Conservation (phyloP, 2,888 invertebrate species). For the Coelinius sp. region DNA sequence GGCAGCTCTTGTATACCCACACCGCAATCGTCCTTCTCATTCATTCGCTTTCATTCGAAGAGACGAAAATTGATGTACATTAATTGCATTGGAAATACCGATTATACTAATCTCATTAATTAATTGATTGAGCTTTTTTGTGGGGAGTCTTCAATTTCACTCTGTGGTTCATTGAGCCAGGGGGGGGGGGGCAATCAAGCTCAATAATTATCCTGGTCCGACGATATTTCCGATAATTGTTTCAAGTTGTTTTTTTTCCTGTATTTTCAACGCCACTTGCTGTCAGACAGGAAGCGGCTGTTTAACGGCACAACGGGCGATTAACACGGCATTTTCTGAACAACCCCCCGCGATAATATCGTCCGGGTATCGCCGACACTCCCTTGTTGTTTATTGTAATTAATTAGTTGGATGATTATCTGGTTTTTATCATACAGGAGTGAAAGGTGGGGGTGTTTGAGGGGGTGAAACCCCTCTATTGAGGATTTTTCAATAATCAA, state of each 20-base stretch:
- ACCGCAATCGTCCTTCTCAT: conserved; percentile 28
- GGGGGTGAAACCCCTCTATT: conserved; percentile 52
- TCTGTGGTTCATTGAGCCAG: background rate
- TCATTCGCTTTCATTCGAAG: background rate
- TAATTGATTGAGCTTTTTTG: conserved; percentile 1
- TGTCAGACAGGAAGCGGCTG: conserved; percentile 12
- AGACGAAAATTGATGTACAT: background rate
- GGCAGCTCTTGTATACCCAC: conserved; percentile 38
- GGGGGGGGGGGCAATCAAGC: background rate
- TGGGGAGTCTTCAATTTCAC: background rate
- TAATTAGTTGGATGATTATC: conserved; percentile 68
- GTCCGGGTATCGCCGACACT: conserved; percentile 34
- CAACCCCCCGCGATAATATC: conserved; percentile 21
- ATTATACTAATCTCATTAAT: conserved; percentile 20
- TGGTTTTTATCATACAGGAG: conserved; percentile 58
- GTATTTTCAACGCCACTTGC: background rate
- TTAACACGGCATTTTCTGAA: conserved; percentile 28
- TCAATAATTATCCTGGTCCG: background rate
- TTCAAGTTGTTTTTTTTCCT: background rate
- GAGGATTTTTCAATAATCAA: conserved; percentile 33
- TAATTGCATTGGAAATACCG: conserved; percentile 7
- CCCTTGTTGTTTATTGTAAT: conserved; percentile 65
- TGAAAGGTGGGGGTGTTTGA: conserved; percentile 51
- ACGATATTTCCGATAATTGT: background rate
- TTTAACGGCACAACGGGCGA: conserved; percentile 27